Evolutionary conservation across 1,140 invertebrate species (phyloP).

Genomic region (Radopholus similis): DNA sequence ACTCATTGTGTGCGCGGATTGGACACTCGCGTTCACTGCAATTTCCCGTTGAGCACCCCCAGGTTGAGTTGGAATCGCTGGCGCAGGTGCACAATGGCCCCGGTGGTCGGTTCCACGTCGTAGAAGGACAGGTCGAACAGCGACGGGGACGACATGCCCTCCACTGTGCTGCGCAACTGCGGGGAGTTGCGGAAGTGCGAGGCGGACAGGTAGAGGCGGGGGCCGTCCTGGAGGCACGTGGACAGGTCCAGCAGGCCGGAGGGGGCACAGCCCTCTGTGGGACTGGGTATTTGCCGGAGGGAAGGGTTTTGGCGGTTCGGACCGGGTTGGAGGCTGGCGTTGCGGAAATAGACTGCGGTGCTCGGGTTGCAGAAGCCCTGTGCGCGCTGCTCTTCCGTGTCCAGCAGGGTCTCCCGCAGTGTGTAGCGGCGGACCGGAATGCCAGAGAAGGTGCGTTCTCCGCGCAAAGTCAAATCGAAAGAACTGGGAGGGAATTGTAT

Average conservation of each 20-base stretch:
- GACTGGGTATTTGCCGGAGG: too few relatives aligned
- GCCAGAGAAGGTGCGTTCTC: conserved; percentile 17
- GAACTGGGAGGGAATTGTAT: conserved; percentile 33
- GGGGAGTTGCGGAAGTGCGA: conserved; percentile 49
- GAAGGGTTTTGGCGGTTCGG: too few relatives aligned
- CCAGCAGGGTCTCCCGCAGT: conserved; percentile 35
- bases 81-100: conserved; percentile 44
- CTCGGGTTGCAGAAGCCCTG: conserved; percentile 51
- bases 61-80: conserved; percentile 51
- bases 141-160: conserved; percentile 31
- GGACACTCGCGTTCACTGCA: conserved; percentile 29
- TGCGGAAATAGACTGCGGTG: conserved; percentile 44
- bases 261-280: conserved; percentile 43
- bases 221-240: conserved; percentile 41
- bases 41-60: conserved; percentile 48
- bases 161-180: conserved; percentile 26
- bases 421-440: conserved; percentile 38
- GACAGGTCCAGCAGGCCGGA: conserved; percentile 50
- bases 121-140: conserved; percentile 28
- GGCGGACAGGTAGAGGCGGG: conserved; percentile 52
- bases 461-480: conserved; percentile 43
- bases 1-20: too few relatives aligned
- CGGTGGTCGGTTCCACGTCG: conserved; percentile 50
- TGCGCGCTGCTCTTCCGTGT: conserved; percentile 32
- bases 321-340: conserved; percentile 44